Conservation (phyloP, 2,888 invertebrate species). For the Terebella lapidaria region DNA sequence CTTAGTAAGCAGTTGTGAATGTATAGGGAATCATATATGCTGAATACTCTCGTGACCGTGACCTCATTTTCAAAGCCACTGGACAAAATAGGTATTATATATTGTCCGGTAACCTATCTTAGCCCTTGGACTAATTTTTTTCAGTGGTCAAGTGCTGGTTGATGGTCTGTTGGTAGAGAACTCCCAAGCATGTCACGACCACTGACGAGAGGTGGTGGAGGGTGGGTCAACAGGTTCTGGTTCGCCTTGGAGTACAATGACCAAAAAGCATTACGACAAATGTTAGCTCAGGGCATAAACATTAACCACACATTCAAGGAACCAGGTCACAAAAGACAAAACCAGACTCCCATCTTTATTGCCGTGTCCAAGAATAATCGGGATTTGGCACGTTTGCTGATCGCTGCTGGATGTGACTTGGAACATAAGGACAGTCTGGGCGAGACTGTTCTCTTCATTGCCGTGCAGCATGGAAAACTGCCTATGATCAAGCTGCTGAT, state of each 20-base stretch:
- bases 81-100: too few species aligned
- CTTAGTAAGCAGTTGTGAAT: too few species aligned
- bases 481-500: slow-evolving; percentile 15
- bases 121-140: too few species aligned
- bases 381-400: slow-evolving; percentile 8
- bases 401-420: slow-evolving; percentile 7
- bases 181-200: background rate
- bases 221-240: slow-evolving; percentile 20
- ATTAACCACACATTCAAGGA: slow-evolving; percentile 18
- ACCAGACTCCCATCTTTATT: slow-evolving; percentile 17
- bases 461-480: slow-evolving; percentile 16
- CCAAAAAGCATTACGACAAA: slow-evolving; percentile 6
- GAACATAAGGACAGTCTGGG: slow-evolving; percentile 9
- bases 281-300: slow-evolving; percentile 10
- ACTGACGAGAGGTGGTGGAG: background rate
- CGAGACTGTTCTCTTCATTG: slow-evolving; percentile 17
- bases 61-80: too few species aligned
- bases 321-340: slow-evolving; percentile 11
- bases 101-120: too few species aligned
- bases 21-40: too few species aligned
- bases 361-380: slow-evolving; percentile 16
- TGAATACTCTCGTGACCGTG: too few species aligned
- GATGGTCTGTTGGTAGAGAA: too few species aligned
- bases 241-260: slow-evolving; percentile 20
- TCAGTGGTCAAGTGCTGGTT: too few species aligned